phyloP scores from a whole-genome alignment of 2,797 vertebrate species.

The Premnoplex brunnescens region DNA sequence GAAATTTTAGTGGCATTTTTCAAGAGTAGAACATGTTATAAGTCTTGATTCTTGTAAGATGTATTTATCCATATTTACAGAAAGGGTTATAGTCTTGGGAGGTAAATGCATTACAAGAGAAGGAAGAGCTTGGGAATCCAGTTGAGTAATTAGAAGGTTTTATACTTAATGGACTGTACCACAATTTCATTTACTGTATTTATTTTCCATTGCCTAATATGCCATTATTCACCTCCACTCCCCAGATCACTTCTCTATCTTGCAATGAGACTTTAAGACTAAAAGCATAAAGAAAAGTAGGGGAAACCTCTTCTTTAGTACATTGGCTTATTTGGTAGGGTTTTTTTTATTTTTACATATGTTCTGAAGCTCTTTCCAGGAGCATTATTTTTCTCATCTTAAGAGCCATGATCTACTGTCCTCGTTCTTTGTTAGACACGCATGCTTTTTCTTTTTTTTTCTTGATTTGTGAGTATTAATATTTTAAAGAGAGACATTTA shows the following conservation, averaged over 20 bases:
- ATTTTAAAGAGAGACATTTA: not conserved
- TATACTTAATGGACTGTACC: not conserved
- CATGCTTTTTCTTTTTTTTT: not conserved
- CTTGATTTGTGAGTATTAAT: not conserved
- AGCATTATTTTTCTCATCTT: not conserved
- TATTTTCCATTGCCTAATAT: not conserved
- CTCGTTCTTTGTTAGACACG: not conserved
- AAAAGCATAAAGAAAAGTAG: not conserved
- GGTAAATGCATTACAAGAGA: not conserved
- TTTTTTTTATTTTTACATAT: not conserved
- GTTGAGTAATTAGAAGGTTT: not conserved
- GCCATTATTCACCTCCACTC: not conserved
- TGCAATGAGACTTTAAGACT: not conserved
- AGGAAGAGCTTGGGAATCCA: not conserved
- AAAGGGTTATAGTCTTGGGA: not conserved
- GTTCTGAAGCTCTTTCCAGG: not conserved
- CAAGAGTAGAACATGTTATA: not conserved
- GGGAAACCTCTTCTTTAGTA: not conserved
- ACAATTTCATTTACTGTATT: not conserved
- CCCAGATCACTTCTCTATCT: not conserved
- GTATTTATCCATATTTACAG: not conserved
- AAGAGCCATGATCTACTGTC: not conserved
- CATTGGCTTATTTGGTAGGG: not conserved
- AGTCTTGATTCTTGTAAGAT: not conserved
- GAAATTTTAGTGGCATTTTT: not conserved